phyloP scores from a whole-genome alignment of 2,797 vertebrate genomes.

The Vipera ursinii region DNA sequence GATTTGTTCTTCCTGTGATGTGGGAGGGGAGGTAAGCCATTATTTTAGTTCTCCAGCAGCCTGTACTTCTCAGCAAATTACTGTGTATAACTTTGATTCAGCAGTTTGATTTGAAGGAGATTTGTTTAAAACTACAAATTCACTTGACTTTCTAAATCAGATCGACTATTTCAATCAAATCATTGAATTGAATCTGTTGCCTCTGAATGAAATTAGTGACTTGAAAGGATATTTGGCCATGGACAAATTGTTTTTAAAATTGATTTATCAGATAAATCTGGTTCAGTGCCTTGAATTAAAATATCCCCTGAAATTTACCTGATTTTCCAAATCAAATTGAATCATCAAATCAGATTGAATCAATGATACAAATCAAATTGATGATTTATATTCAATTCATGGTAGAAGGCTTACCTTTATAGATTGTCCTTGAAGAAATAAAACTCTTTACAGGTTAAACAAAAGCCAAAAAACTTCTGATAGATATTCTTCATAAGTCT shows the following conservation, averaged over 20 bases:
- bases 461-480: neutral
- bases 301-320: neutral
- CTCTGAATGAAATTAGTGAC: neutral
- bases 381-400: neutral
- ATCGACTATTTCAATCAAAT: neutral
- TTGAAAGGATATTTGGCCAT: neutral
- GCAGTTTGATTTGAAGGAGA: neutral
- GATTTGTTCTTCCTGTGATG: neutral
- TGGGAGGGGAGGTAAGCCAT: neutral
- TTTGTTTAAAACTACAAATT: neutral
- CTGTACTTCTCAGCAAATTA: neutral
- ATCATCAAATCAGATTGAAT: neutral
- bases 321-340: neutral
- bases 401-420: too few relatives aligned
- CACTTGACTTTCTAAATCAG: neutral
- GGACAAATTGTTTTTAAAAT: neutral
- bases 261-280: neutral
- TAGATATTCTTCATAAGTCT: neutral
- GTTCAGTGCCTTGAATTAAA: neutral
- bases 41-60: neutral
- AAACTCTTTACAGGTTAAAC: neutral
- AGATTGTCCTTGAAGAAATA: neutral
- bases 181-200: neutral
- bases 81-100: neutral
- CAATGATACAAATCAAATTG: neutral